Evolutionary conservation across 2,113 vertebrate species (phyloP), one percentile per base, ranked within the genome.

Genomic region (Hiodon alosoides): DNA sequence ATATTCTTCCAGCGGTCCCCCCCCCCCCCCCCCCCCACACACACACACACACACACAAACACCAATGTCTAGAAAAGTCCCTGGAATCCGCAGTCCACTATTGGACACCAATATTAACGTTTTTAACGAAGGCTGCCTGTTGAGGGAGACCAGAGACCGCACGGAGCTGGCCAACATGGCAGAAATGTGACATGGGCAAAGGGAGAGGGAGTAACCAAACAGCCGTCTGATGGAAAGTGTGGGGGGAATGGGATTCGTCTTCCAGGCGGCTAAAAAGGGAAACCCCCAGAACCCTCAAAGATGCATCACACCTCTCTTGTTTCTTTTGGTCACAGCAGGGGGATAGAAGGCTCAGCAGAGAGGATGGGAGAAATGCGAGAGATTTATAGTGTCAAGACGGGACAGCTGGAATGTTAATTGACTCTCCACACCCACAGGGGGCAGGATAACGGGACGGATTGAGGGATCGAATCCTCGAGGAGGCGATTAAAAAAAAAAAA

Each of bases 401-500:
- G 64, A 65, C 73, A 67, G 31, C 64, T 57, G 65, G 73, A 74
- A 74, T 74, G 73, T 74, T 74, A 74, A 74, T 74, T 74, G 73
- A 58, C 62, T 52, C 73, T 74, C 73, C 73, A 74, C 54, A 54
- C 73, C 73, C 73, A 67, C 54, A 67, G 64, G 67, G 73, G 67
- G 65, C 53, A 71, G 65, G 11, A 47, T 16, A 31, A 11, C 5
- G 31, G 62, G 9, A 16, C 14, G 46, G 53, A 68, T 48, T 64
- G 16, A 74, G 7, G 31, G 16, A 58, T 64, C 50, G 50, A 46
- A 57, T 3, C 10, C 17, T 48, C 53, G 2, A 2, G 14, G 64
- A 51, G 16, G 72, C 13, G 50, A n/a, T 11, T 48, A 66, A 48
- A 66, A 66, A 66, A 46, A 8, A 6, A 5, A 53, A 14, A 31